Base-by-base conservation (phyloP, 2,797 vertebrate genomes). In the Malacoraja senta region DNA sequence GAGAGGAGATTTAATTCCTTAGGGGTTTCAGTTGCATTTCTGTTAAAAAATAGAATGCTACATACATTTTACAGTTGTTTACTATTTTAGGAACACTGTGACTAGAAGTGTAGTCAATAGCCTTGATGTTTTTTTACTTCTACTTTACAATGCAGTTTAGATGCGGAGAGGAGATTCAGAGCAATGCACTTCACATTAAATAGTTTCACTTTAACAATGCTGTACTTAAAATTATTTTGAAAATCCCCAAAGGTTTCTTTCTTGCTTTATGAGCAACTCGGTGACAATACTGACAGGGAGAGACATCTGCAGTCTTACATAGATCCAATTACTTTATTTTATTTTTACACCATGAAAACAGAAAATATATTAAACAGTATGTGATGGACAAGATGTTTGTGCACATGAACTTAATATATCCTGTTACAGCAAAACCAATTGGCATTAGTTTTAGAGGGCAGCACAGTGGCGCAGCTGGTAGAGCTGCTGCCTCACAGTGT, bases 41-140 rank as follows among this genome's bases (percentile, higher is more conserved):
- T 92, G 90, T 71, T 74, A 44, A 71, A 74, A 91, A 91, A 91
- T 91, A 72, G 90, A 91, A 92, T 76, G 44, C 24, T 29, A 58
- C 26, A 92, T 72, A 92, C 2, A 74, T 76, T 92, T 92, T 92
- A 74, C 35, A 44, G 29, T 44, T 9, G 35, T 76, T 91, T 74
- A 76, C 76, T 76, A 74, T 92, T 92, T 76, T n/a, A 53, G 38
- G 17, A 68, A 68, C 63, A 68, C 61, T 88, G 32, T 88, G 13
- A 65, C 8, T 24, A 32, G 29, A 32, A 13, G 63, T 61, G 53
- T 86, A 86, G 83, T n/a, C 53, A 61, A n/a, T 86, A 21, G n/a
- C 63, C 83, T 63, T 63, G 83, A 6, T 61, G n/a, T 63, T 63
- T 3, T 13, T n/a, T n/a, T n/a, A 61, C 44, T 86, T 63, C 26